Evolutionary conservation across 2,113 vertebrate genomes (phyloP).

Genomic region (Phrynosoma platyrhinos): DNA sequence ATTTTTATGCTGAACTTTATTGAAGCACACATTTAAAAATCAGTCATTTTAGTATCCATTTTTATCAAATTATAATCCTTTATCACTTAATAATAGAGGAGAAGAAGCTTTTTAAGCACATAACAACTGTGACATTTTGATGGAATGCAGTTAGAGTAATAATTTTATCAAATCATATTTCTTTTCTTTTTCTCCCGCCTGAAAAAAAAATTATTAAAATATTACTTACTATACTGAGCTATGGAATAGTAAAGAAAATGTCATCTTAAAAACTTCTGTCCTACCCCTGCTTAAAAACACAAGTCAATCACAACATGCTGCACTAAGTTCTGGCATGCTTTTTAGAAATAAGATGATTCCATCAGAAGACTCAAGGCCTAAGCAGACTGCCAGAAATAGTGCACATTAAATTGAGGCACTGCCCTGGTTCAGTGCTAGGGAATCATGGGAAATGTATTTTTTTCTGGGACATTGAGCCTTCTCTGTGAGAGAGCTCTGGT

Average conservation of each 20-base stretch:
- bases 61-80: conserved; percentile 82
- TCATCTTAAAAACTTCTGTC: conserved; percentile 70
- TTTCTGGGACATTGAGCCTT: too few species aligned
- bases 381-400: too few species aligned
- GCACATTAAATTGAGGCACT: too few species aligned
- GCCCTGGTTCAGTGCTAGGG: too few species aligned
- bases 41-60: conserved; percentile 74
- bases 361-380: conserved; percentile 56
- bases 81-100: conserved; percentile 79
- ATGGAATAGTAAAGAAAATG: conserved; percentile 73
- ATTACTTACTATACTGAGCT: conserved; percentile 69
- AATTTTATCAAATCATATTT: conserved; percentile 82
- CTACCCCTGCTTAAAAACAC: conserved; percentile 44
- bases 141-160: conserved; percentile 76
- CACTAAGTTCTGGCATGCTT: conserved; percentile 61
- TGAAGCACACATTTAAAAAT: conserved; percentile 69
- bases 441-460: too few species aligned
- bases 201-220: conserved; percentile 78
- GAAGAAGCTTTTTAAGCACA: conserved; percentile 74
- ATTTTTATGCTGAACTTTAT: conserved; percentile 76
- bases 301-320: conserved; percentile 65
- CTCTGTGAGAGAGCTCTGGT: too few species aligned
- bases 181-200: conserved; percentile 34
- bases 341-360: conserved; percentile 61
- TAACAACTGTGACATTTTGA: conserved; percentile 79